Evolutionary conservation across 2,113 vertebrate genomes (phyloP).

Genomic region (Helogale parvula): DNA sequence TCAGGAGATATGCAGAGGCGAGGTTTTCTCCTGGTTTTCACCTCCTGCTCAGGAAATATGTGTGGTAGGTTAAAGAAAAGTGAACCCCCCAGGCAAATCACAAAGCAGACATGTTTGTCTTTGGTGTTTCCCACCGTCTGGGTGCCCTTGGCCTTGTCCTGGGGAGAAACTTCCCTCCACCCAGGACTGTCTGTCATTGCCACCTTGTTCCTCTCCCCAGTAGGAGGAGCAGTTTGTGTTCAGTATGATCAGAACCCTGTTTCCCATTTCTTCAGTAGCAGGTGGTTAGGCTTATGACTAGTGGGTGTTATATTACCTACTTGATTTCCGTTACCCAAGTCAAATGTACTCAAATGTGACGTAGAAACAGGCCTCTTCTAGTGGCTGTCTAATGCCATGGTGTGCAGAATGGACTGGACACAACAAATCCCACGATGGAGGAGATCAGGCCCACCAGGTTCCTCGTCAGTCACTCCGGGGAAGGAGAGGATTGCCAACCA

Average conservation of each 20-base stretch:
- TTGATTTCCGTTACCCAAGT: background rate
- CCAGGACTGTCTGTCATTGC: background rate
- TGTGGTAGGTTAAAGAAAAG: background rate
- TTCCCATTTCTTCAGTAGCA: background rate
- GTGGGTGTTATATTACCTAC: background rate
- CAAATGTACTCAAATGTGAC: background rate
- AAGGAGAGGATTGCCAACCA: background rate
- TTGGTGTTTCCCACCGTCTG: background rate
- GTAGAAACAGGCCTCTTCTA: background rate
- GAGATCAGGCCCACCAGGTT: too few species aligned
- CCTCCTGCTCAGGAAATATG: background rate
- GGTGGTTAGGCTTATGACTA: background rate
- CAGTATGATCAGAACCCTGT: background rate
- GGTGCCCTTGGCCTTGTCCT: background rate
- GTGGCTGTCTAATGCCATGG: background rate
- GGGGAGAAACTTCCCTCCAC: background rate
- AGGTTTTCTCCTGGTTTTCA: background rate
- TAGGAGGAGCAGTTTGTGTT: background rate
- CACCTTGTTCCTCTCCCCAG: background rate
- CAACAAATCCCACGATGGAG: accelerated
- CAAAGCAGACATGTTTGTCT: background rate
- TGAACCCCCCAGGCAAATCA: background rate
- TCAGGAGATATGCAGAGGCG: background rate
- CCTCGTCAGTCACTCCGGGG: background rate
- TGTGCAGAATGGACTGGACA: background rate